These are phyloP conservation scores for Aethina tumida DNA, from an alignment of 1,140 invertebrate species.

Conservation along the genomic window DNA sequence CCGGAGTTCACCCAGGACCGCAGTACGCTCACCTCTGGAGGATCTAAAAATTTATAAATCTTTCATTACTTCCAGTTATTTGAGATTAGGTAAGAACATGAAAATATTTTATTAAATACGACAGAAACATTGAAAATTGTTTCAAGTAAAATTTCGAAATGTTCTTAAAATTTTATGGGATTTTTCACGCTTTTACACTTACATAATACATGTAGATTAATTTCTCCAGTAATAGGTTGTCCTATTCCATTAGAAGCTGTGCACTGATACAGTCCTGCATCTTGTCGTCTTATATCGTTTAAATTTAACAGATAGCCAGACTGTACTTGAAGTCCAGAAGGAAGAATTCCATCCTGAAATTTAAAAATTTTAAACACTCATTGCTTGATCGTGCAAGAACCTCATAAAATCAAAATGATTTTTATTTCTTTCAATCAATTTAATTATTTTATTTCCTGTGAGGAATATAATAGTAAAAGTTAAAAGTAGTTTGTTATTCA, in stretches of 20 bases:
- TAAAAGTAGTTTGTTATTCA: too few species aligned
- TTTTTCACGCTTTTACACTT: too few species aligned
- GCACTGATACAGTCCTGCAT: slow-evolving; percentile 52
- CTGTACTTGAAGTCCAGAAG: slow-evolving; percentile 33
- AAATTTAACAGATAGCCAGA: slow-evolving; percentile 36
- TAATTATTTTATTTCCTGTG: too few species aligned
- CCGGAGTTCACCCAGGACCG: slow-evolving; percentile 63
- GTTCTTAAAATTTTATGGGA: too few species aligned
- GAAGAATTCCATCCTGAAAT: slow-evolving; percentile 31
- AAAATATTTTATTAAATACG: too few species aligned
- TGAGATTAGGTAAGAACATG: too few species aligned
- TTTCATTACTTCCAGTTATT: too few species aligned
- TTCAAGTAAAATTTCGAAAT: too few species aligned
- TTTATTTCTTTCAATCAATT: too few species aligned
- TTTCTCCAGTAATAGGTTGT: slow-evolving; percentile 46
- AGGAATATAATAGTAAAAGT: too few species aligned
- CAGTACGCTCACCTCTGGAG: slow-evolving; percentile 60
- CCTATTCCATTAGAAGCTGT: slow-evolving; percentile 56
- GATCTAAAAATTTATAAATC: slow-evolving; percentile 39
- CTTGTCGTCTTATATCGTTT: slow-evolving; percentile 48
- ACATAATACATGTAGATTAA: slow-evolving; percentile 49
- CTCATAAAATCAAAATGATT: too few species aligned
- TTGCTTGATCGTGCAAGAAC: background rate
- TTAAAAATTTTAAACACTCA: slow-evolving; percentile 2
- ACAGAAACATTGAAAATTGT: too few species aligned